Evolutionary conservation across 2,888 invertebrate genomes (phyloP).

Genomic region (Drosophila suboccidentalis): DNA sequence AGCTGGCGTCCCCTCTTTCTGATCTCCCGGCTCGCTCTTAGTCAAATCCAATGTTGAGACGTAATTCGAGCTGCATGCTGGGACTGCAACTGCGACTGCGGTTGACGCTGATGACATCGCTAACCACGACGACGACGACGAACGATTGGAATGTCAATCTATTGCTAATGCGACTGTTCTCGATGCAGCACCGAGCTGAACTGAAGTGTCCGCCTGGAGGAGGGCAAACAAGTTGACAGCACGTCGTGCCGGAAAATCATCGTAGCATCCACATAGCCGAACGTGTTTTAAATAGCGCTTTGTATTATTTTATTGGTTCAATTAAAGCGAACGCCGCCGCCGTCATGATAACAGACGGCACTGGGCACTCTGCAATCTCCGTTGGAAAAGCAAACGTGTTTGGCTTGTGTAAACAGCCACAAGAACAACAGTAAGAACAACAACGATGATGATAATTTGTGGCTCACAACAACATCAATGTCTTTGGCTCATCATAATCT

Average conservation of each 20-base stretch:
- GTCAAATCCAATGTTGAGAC: conserved; percentile 68
- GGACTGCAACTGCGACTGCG: conserved; percentile 19
- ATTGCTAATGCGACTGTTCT: conserved; percentile 52
- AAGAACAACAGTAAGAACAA: conserved; percentile 18
- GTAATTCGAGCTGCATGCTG: conserved; percentile 51
- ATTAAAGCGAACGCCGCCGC: conserved; percentile 70
- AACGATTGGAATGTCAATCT: conserved; percentile 14
- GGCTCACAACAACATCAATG: conserved; percentile 16
- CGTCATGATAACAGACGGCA: conserved; percentile 59
- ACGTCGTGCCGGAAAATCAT: conserved; percentile 58
- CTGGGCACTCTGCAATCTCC: not conserved
- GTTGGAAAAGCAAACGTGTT: conserved; percentile 27
- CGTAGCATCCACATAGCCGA: conserved; percentile 48
- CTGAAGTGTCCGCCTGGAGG: conserved; percentile 44
- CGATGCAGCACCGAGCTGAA: conserved; percentile 66
- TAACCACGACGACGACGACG: conserved; percentile 3
- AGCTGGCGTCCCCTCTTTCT: conserved; percentile 24
- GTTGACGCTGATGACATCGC: conserved; percentile 47
- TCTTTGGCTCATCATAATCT: conserved; percentile 7
- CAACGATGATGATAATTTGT: conserved; percentile 1
- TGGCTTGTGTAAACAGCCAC: conserved; percentile 62
- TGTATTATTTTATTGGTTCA: conserved; percentile 82
- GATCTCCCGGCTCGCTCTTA: conserved; percentile 43
- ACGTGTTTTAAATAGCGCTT: conserved; percentile 69
- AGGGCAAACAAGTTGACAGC: conserved; percentile 56